Base-by-base conservation (phyloP, 37 sponge, comb jelly and placozoan genomes). In the Halisarca cf. caerulea region DNA sequence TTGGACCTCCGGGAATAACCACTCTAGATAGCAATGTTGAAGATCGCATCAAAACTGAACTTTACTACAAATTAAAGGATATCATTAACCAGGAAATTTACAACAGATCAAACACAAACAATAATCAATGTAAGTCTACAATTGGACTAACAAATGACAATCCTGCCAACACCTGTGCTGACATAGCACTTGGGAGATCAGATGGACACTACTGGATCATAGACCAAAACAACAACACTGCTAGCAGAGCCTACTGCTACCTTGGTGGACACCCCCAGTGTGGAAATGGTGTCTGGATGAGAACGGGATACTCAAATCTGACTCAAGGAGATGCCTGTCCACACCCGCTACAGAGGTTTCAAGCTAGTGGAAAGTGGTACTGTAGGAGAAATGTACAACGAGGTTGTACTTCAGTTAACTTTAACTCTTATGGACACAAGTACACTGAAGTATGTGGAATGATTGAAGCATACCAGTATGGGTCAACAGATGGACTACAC, bases 271-370 rank as follows among this genome's bases (percentile, higher is more conserved):
- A 74, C 77, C 45, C 45, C n/a, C n/a, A 33, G 43, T 74, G 77
- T 41, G 77, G 77, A 3, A 44, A 74, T n/a, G 77, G 77, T 42
- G 77, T 74, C 45, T 74, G 77, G 77, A 74, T 74, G 77, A 74
- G 77, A 44, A 43, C 42, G 1, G 77, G 44, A 44, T 74, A 74
- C 45, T 74, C 41, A 41, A 37, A 74, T 40, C 36, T 74, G 77
- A 40, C 43, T 35, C 6, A 23, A 23, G 23, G 32, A 9, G 42
- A 33, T 43, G 45, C 18, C 43, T 74, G 77, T 41, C 44, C 77
- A 7, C 24, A 40, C 18, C 77, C 77, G 23, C 77, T 74, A 3
- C 45, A 74, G 45, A 37, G 77, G 24, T 40, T 74, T 74, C 7
- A n/a, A 41, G 42, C 36, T 37, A 74, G 41, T 37, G 36, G 45